These are phyloP conservation scores for Papilio gigon DNA, from an alignment of 2,888 invertebrate species.

Conservation along the genomic window DNA sequence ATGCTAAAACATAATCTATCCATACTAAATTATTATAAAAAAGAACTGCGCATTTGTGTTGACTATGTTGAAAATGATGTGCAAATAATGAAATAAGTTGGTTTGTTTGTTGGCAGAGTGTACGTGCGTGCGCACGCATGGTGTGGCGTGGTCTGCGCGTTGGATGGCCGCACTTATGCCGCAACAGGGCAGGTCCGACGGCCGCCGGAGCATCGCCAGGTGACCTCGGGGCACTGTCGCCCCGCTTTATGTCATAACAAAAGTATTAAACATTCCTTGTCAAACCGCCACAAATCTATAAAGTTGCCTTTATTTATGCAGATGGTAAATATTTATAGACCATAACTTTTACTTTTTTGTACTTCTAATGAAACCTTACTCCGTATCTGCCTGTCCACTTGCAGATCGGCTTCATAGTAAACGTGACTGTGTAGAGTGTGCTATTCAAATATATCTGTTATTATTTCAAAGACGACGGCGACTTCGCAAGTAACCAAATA, in stretches of 20 bases:
- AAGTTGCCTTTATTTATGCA: conserved; percentile 21
- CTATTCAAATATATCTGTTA: neutral
- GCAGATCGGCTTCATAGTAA: conserved; percentile 3
- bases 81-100: neutral
- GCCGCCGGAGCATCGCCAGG: conserved; percentile 87
- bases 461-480: no score
- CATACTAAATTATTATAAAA: neutral
- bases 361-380: neutral
- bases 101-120: conserved; percentile 64
- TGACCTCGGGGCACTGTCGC: conserved; percentile 68
- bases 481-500: no score
- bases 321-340: conserved; percentile 6
- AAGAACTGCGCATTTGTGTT: neutral
- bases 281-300: conserved; percentile 27
- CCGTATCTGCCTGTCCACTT: neutral
- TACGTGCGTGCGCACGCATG: no score
- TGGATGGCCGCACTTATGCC: conserved; percentile 77
- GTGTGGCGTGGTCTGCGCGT: conserved; percentile 52
- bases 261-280: conserved; percentile 45
- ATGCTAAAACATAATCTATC: neutral
- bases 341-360: neutral
- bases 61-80: neutral
- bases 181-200: conserved; percentile 84
- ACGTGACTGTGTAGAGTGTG: conserved; percentile 14
- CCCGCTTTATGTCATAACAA: conserved; percentile 31